Evolutionary conservation across 2,888 invertebrate genomes (phyloP), one percentile per base, ranked within the genome.

Genomic region (Cotesia congregata): DNA sequence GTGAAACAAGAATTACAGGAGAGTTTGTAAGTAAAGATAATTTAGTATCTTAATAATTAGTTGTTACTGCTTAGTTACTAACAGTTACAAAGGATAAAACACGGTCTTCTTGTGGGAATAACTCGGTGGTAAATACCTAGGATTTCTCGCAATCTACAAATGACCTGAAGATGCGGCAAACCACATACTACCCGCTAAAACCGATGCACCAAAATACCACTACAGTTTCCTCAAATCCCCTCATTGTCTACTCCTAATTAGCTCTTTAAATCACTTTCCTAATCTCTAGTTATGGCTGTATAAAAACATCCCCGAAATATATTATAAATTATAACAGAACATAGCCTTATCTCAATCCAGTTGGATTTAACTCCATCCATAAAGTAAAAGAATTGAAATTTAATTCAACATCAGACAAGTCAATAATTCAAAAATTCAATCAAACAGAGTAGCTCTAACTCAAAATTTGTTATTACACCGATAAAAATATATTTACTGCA

Each of bases 171-270:
- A 41, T 65, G 64, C 40, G 72, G 72, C 41, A 40, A 40, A 72
- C 72, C 72, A 64, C 65, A n/a, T 65, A 41, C 64, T 72, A n/a
- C 41, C 72, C 72, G 50, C 72, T 65, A 65, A 65, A 50, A 40
- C 72, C 65, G 50, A 72, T 72, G 72, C 72, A 41, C 38, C 41
- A 41, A 62, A 72, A 64, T 72, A 72, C 64, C 20, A 20, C 72
- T 38, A 72, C 72, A 72, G 64, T 41, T 40, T 72, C 72, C 72
- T 72, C 72, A 72, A 62, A 72, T 72, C 72, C 65, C 65, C 64
- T 50, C 50, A 50, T 50, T 50, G 50, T 50, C 50, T 17, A 38
- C 41, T 50, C 50, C 50, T 50, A 50, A 50, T 50, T 50, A 50
- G 50, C 50, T 50, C 50, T 3, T 12, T 50, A 50, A 50, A 50